Evolutionary conservation across 1,140 invertebrate genomes (phyloP).

Genomic region (Melanaphis sacchari): DNA sequence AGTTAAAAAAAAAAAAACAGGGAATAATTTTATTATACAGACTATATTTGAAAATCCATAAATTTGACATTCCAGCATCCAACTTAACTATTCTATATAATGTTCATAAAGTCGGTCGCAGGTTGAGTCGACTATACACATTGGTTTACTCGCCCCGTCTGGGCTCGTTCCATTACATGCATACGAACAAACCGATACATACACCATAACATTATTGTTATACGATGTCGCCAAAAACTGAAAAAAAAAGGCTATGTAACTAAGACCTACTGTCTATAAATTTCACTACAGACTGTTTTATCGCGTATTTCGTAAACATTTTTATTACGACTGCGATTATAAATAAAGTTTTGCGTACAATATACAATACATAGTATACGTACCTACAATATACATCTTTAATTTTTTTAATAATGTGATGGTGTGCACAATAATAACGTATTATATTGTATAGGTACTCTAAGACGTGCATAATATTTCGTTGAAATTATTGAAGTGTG

Average conservation of each 20-base stretch:
- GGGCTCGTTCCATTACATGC: not conserved
- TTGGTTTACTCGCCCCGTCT: not conserved
- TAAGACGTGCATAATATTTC: too few relatives aligned
- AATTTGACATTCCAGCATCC: not conserved
- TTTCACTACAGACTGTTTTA: not conserved
- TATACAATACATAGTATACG: not conserved
- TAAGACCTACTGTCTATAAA: not conserved
- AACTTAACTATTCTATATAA: not conserved
- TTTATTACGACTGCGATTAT: not conserved
- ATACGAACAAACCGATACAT: not conserved
- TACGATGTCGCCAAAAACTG: not conserved
- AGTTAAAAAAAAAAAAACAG: not conserved
- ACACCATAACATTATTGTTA: not conserved
- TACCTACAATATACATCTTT: not conserved
- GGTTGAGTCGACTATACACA: not conserved
- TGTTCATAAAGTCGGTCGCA: not conserved
- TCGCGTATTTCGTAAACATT: not conserved
- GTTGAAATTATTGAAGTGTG: not conserved
- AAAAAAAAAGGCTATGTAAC: not conserved
- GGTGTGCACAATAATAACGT: not conserved
- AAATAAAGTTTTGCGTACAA: not conserved
- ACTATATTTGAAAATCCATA: not conserved
- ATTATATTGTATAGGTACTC: too few relatives aligned
- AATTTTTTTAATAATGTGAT: not conserved
- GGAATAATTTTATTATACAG: not conserved